phyloP scores from a whole-genome alignment of 2,113 vertebrate genomes.

The Phrynocephalus versicolor region DNA sequence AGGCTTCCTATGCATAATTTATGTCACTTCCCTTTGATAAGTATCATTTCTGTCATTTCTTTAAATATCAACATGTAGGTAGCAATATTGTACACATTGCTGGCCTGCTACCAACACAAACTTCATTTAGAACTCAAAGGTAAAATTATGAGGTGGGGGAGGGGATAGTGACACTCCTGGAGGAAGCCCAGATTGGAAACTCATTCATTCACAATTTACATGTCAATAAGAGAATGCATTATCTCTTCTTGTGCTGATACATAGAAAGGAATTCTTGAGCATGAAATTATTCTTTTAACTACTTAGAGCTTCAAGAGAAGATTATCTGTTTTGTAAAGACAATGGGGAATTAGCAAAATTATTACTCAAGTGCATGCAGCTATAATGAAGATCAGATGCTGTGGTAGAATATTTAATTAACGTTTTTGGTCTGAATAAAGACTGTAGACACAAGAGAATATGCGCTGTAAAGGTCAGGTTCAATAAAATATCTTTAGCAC shows the following conservation, averaged over 20 bases:
- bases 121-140: slow-evolving; percentile 14
- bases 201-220: slow-evolving; percentile 11
- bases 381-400: slow-evolving; percentile 26
- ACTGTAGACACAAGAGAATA: slow-evolving; percentile 19
- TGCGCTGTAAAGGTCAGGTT: slow-evolving; percentile 32
- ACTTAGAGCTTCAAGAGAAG: slow-evolving; percentile 11
- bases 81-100: slow-evolving; percentile 23
- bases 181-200: not conserved
- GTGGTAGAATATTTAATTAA: slow-evolving; percentile 16
- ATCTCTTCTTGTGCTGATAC: not conserved
- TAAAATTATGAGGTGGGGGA: not conserved
- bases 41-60: too few species aligned
- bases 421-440: slow-evolving; percentile 19
- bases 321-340: slow-evolving; percentile 18
- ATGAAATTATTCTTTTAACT: slow-evolving; percentile 24
- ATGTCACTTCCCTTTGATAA: too few species aligned
- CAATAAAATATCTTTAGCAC: slow-evolving; percentile 23
- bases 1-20: too few species aligned
- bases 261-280: slow-evolving; percentile 16
- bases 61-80: too few species aligned
- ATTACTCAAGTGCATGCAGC: not conserved
- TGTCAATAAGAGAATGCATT: not conserved
- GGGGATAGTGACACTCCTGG: not conserved
- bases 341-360: slow-evolving; percentile 26
- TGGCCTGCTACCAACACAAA: not conserved